phyloP scores from a whole-genome alignment of 2,113 vertebrate genomes.

The Phyllostomus hastatus region DNA sequence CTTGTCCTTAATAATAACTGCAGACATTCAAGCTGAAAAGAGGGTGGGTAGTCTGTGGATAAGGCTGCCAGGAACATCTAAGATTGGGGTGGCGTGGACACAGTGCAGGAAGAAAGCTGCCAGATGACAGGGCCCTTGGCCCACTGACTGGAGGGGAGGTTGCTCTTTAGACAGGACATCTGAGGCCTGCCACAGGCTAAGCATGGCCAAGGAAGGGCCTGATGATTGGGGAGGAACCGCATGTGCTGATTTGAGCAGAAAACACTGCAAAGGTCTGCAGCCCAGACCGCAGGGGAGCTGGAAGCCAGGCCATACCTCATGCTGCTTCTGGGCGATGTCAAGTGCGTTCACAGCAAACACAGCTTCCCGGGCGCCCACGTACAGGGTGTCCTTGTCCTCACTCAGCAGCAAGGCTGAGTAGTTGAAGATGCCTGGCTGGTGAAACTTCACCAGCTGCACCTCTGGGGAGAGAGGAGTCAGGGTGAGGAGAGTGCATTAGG shows the following conservation, averaged over 20 bases:
- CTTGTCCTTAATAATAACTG: neutral
- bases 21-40: neutral
- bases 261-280: neutral
- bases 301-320: constrained; percentile 84
- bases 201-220: neutral
- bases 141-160: accelerated
- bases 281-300: neutral
- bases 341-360: constrained; percentile 90
- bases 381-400: constrained; percentile 86
- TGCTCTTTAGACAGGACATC: accelerated
- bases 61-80: neutral
- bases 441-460: constrained; percentile 89
- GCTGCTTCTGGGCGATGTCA: constrained; percentile 87
- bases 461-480: constrained; percentile 79
- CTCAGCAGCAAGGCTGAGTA: constrained; percentile 93
- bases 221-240: no score
- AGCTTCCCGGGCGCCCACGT: constrained; percentile 93
- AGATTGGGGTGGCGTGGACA: neutral
- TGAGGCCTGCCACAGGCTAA: accelerated
- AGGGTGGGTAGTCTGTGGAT: no score
- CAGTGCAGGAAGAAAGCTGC: neutral
- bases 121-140: neutral
- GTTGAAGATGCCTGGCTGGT: constrained; percentile 90
- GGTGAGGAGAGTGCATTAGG: neutral
- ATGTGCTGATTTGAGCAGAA: neutral